These are phyloP conservation scores for Bucorvus abyssinicus DNA, from an alignment of 2,797 vertebrate genomes.

Conservation along the genomic window DNA sequence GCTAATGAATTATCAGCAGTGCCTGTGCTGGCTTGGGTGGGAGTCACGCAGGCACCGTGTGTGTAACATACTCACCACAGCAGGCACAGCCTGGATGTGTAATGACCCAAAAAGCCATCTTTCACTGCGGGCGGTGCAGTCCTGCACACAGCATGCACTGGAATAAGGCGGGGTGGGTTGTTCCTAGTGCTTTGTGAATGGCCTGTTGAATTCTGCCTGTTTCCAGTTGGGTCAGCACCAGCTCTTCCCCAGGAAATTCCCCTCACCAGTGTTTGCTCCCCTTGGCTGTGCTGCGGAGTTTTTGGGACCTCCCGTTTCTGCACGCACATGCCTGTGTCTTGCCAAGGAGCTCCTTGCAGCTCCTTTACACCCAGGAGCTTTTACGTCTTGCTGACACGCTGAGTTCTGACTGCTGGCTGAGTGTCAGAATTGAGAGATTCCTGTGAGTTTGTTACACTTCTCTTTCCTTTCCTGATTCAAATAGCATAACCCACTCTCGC, in stretches of 20 bases:
- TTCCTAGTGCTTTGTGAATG: background rate
- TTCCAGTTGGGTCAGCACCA: background rate
- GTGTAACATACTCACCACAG: no score
- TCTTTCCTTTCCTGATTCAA: background rate
- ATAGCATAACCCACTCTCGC: background rate
- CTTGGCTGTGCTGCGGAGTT: background rate
- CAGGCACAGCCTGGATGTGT: no score
- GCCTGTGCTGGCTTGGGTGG: no score
- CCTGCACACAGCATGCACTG: background rate
- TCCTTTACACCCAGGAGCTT: background rate
- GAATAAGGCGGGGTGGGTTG: background rate
- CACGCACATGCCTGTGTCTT: rapidly evolving
- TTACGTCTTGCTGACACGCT: background rate
- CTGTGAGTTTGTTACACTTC: background rate
- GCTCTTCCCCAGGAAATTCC: background rate
- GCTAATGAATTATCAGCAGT: background rate
- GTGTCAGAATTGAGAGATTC: background rate
- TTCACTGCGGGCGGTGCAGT: background rate
- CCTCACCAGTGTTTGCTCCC: rapidly evolving
- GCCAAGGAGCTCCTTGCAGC: background rate
- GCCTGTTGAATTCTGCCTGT: background rate
- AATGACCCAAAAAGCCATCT: background rate
- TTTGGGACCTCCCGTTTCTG: background rate
- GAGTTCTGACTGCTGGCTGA: background rate
- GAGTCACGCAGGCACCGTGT: background rate